Evolutionary conservation across 2,797 vertebrate species (phyloP), one percentile per base, ranked within the genome.

Genomic region (Myotis pilosus): DNA sequence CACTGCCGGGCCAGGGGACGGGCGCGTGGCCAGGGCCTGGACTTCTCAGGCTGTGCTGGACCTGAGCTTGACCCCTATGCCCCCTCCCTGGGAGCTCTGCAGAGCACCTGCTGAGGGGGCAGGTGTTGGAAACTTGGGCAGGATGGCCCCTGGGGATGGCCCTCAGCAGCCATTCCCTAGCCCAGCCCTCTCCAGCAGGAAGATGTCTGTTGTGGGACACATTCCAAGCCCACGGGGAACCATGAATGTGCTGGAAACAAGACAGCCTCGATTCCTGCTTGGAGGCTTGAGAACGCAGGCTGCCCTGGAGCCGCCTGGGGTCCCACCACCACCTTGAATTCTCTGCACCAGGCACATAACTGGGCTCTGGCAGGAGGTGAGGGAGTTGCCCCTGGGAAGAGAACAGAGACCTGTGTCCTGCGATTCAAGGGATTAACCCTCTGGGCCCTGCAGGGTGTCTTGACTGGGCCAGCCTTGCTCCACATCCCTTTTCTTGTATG

Each of bases 101-200:
- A n/a, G 55, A 81, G 55, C 51, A 82, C 82, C 75, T 64, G 28
- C 75, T 6, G 20, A n/a, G 36, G 1, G 44, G 25, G 5, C 41
- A 36, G 41, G 33, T 41, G 6, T 38, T 41, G 51, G 57, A 47
- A 64, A 88, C 79, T 25, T 75, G 78, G 53, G 51, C 0, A 1
- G 83, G 0, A 1, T 3, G 57, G 49, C 11, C 69, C n/a, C 80
- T 64, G 55, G 89, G 80, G 53, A n/a, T 28, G 3, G n/a, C 36
- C 49, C 44, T 69, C 55, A 12, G 19, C 87, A 6, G 3, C 30
- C 66, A 12, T 49, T 66, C 74, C 72, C 49, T 47, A 22, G 82
- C 53, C 30, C 87, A 57, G 84, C 60, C 44, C 51, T 12, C 82
- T 92, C 69, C 89, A 12, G 51, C 64, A 81, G 93, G 91, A 86